These are phyloP conservation scores for Drosophila emarginata DNA, from an alignment of 2,888 invertebrate genomes.

Conservation along the genomic window DNA sequence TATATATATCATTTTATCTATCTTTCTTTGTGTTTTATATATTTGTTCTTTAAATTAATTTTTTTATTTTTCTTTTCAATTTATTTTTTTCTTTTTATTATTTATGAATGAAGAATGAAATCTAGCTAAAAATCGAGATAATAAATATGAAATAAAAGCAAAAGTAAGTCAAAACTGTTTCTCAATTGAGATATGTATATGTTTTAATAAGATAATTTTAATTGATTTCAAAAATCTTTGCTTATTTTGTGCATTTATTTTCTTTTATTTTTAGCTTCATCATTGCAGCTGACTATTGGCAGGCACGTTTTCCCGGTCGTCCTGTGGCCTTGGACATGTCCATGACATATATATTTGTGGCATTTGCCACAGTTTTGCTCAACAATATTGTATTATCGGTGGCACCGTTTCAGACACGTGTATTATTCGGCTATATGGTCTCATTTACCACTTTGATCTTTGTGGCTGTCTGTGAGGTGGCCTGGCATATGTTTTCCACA, in stretches of 20 bases:
- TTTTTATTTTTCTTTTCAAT: no score
- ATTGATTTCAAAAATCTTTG: not conserved
- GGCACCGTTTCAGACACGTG: slow-evolving; percentile 91
- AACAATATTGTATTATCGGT: slow-evolving; percentile 93
- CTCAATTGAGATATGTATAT: no score
- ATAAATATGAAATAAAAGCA: no score
- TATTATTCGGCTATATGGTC: slow-evolving; percentile 93
- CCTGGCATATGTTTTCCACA: slow-evolving; percentile 91
- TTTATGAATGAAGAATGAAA: no score
- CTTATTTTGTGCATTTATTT: not conserved
- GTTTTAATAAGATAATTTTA: no score
- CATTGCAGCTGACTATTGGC: slow-evolving; percentile 96
- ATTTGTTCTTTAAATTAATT: no score
- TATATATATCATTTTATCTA: no score
- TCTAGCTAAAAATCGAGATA: no score
- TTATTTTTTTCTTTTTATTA: no score
- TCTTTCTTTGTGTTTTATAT: no score
- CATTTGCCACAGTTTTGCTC: slow-evolving; percentile 92
- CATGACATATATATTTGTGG: slow-evolving; percentile 94
- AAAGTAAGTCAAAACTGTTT: no score
- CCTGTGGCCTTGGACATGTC: slow-evolving; percentile 97
- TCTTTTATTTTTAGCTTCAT: slow-evolving; percentile 87
- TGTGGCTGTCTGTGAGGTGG: slow-evolving; percentile 93
- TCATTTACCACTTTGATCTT: slow-evolving; percentile 92
- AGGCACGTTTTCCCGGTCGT: slow-evolving; percentile 90